Conservation (phyloP, 2,113 vertebrate species). For the Centropus bengalensis region DNA sequence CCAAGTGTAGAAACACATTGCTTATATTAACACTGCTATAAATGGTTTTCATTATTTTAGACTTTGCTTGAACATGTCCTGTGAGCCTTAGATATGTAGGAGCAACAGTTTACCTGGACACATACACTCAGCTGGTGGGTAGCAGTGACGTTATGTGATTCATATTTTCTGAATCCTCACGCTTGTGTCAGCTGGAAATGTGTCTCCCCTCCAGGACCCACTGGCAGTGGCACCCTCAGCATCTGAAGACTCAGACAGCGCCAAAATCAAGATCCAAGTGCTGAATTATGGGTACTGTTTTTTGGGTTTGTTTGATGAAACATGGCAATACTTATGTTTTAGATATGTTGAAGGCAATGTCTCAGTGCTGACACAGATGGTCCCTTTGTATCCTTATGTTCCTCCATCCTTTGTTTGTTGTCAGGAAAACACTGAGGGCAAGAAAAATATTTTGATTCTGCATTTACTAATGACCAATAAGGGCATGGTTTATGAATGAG, state of each 20-base stretch:
- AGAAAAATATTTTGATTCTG: not conserved
- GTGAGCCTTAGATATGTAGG: not conserved
- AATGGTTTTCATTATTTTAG: not conserved
- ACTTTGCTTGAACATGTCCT: not conserved
- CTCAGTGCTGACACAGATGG: not conserved
- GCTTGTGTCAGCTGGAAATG: not conserved
- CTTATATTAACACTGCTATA: not conserved
- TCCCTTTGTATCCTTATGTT: not conserved
- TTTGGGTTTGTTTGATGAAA: not conserved
- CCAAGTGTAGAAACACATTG: not conserved
- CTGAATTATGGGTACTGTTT: not conserved
- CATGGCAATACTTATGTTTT: not conserved
- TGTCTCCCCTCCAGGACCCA: not conserved
- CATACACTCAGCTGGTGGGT: not conserved
- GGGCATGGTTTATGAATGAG: conserved; percentile 34
- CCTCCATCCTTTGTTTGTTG: not conserved
- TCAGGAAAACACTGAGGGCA: not conserved
- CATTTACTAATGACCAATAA: conserved; percentile 23
- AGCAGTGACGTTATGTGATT: not conserved
- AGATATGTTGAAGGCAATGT: not conserved
- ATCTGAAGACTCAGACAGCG: not conserved
- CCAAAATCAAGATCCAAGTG: not conserved
- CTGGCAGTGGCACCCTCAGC: not conserved
- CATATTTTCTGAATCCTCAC: not conserved
- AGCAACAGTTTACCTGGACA: not conserved